Conservation (phyloP, 2,113 vertebrate genomes). For the Atrichornis clamosus region DNA sequence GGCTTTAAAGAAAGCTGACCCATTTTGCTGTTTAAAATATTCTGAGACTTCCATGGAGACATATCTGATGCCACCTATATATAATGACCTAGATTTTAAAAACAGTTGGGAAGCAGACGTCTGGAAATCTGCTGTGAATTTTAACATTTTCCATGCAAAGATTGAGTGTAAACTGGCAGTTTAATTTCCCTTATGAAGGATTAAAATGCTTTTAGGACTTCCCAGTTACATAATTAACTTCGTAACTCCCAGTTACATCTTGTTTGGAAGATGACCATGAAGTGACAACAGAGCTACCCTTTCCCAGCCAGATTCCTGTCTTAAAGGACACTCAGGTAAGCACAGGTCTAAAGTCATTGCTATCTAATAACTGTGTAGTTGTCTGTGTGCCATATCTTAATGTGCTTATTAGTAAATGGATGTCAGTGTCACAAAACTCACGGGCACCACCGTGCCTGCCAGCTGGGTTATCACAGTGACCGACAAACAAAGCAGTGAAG, state of each 20-base stretch:
- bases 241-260: no score
- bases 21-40: conserved; percentile 5
- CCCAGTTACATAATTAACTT: neutral
- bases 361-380: neutral
- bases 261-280: neutral
- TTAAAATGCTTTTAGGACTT: neutral
- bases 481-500: neutral
- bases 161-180: neutral
- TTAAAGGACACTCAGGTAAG: neutral
- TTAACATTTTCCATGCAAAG: neutral
- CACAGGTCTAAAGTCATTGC: neutral
- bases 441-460: rapidly evolving
- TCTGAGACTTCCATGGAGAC: conserved; percentile 2
- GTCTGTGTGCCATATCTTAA: neutral
- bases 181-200: neutral
- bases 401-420: neutral
- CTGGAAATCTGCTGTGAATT: conserved; percentile 39
- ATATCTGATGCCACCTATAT: conserved; percentile 28
- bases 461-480: neutral
- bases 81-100: conserved; percentile 52
- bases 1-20: neutral
- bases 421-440: neutral
- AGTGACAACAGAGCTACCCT: neutral
- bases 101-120: conserved; percentile 29
- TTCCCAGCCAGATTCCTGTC: neutral